phyloP scores from a whole-genome alignment of 2,888 invertebrate species.

The Drosophila subsilvestris region DNA sequence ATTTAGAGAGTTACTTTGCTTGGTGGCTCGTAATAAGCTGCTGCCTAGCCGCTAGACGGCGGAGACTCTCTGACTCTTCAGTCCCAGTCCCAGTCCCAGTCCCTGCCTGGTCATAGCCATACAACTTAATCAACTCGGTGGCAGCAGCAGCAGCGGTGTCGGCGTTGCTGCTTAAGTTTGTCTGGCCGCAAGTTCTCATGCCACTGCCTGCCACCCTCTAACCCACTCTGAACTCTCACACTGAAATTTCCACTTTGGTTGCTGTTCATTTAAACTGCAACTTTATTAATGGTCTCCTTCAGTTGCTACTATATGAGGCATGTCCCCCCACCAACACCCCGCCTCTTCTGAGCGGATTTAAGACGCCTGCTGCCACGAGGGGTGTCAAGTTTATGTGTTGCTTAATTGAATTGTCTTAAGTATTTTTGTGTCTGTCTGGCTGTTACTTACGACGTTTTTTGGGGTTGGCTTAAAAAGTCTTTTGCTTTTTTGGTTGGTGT shows the following conservation, averaged over 20 bases:
- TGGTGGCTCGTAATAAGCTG: slow-evolving; percentile 72
- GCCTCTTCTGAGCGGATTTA: slow-evolving; percentile 16
- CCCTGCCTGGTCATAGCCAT: slow-evolving; percentile 56
- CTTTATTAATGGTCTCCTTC: slow-evolving; percentile 66
- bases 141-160: slow-evolving; percentile 28
- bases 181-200: slow-evolving; percentile 60
- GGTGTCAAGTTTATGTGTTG: slow-evolving; percentile 74
- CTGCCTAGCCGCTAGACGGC: slow-evolving; percentile 59
- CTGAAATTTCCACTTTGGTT: slow-evolving; percentile 33
- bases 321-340: neutral
- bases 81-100: slow-evolving; percentile 20
- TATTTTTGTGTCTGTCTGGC: slow-evolving; percentile 43
- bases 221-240: neutral
- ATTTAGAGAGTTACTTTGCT: slow-evolving; percentile 64
- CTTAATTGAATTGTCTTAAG: slow-evolving; percentile 74
- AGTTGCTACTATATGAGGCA: slow-evolving; percentile 38
- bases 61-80: slow-evolving; percentile 6
- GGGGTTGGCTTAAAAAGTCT: slow-evolving; percentile 26
- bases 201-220: neutral
- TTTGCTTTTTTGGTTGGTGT: slow-evolving; percentile 1
- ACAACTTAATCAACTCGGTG: slow-evolving; percentile 72
- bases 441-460: slow-evolving; percentile 28
- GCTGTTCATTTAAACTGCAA: slow-evolving; percentile 71
- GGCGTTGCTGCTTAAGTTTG: slow-evolving; percentile 64
- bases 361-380: slow-evolving; percentile 22